phyloP scores from a whole-genome alignment of 2,888 invertebrate species.

The Agrochola lota region DNA sequence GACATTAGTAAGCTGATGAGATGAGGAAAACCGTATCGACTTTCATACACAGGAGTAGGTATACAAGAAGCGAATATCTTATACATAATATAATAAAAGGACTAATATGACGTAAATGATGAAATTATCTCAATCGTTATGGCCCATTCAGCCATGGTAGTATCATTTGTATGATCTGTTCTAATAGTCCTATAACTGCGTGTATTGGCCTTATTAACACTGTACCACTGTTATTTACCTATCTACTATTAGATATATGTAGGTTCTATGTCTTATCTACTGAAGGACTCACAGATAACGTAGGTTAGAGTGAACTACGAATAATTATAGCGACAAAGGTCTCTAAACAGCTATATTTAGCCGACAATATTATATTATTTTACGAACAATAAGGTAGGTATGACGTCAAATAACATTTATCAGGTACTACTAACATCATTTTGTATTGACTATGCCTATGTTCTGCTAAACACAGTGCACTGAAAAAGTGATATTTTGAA shows the following conservation, averaged over 20 bases:
- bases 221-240: neutral
- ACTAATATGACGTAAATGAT: slow-evolving; percentile 40
- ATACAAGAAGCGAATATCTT: neutral
- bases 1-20: neutral
- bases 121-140: slow-evolving; percentile 49
- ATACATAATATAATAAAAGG: neutral
- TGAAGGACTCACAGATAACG: neutral
- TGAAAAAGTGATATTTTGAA: slow-evolving; percentile 13
- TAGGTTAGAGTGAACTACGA: neutral
- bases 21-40: slow-evolving; percentile 17
- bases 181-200: slow-evolving; percentile 19
- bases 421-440: neutral
- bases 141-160: slow-evolving; percentile 41
- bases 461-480: neutral
- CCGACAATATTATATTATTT: slow-evolving; percentile 25
- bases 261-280: neutral
- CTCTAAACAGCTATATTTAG: slow-evolving; percentile 16
- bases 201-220: neutral
- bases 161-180: slow-evolving; percentile 32
- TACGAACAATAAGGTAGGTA: slow-evolving; percentile 9
- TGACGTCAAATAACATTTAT: neutral
- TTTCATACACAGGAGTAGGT: neutral
- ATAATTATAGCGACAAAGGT: neutral
- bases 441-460: too few species aligned
- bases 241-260: neutral